Evolutionary conservation across 2,888 invertebrate species (phyloP).

Genomic region (Agrotis puta): DNA sequence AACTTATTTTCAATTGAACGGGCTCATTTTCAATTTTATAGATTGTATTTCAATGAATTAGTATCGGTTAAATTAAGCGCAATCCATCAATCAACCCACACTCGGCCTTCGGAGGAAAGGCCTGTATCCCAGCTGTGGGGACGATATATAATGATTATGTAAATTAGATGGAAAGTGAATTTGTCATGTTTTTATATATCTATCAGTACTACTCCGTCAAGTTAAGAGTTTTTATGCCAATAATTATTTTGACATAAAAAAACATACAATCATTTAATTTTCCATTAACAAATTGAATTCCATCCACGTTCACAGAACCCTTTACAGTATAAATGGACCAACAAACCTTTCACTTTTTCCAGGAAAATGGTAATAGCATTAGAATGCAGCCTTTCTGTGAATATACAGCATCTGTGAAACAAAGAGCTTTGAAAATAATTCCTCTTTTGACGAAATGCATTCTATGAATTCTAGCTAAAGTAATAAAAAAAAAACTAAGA

Average conservation of each 20-base stretch:
- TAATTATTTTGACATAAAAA: too few species aligned
- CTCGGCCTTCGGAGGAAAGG: neutral
- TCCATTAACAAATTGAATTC: constrained; percentile 18
- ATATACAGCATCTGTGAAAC: constrained; percentile 25
- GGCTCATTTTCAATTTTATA: neutral
- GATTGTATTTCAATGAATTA: neutral
- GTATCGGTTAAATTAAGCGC: neutral
- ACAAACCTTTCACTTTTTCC: constrained; percentile 28
- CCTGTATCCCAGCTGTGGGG: neutral
- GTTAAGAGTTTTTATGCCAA: neutral
- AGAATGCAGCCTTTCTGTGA: constrained; percentile 10
- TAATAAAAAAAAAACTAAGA: neutral
- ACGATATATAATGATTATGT: neutral
- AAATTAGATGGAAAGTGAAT: neutral
- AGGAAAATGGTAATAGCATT: constrained; percentile 24
- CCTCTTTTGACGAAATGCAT: constrained; percentile 10
- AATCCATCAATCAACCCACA: neutral
- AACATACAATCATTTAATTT: neutral
- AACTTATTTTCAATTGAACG: neutral
- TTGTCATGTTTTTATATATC: neutral
- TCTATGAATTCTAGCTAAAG: constrained; percentile 13
- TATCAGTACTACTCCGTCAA: neutral
- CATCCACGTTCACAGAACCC: neutral
- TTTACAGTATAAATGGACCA: constrained; percentile 12
- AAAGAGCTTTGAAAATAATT: constrained; percentile 31